Evolutionary conservation across 1,140 invertebrate species (phyloP).

Genomic region (Spodoptera litura): DNA sequence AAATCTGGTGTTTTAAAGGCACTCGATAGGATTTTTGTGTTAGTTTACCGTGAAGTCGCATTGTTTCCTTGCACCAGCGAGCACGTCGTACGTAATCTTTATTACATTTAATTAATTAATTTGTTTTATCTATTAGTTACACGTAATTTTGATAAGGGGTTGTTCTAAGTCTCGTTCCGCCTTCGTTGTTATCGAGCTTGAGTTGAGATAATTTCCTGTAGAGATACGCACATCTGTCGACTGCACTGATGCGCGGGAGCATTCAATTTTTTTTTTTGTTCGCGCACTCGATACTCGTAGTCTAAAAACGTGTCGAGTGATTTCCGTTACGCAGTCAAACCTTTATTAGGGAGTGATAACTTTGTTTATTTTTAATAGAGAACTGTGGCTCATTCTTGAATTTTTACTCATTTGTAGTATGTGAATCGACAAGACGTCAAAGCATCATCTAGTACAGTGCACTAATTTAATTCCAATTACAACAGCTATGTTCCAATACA

Average conservation of each 20-base stretch:
- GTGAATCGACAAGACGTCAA: neutral
- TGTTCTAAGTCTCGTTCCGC: neutral
- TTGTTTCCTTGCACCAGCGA: neutral
- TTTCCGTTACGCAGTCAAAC: slow-evolving; percentile 24
- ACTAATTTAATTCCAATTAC: slow-evolving; percentile 69
- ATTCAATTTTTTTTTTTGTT: slow-evolving; percentile 18
- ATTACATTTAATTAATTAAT: slow-evolving; percentile 44
- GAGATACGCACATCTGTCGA: slow-evolving; percentile 47
- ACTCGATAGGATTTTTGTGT: slow-evolving; percentile 20
- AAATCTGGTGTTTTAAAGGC: neutral
- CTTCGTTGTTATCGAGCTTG: slow-evolving; percentile 9
- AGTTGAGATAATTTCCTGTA: slow-evolving; percentile 41
- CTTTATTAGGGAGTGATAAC: neutral
- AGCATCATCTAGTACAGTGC: slow-evolving; percentile 3
- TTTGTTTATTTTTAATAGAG: slow-evolving; percentile 12
- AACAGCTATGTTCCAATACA: slow-evolving; percentile 48
- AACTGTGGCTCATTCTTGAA: neutral
- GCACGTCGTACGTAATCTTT: slow-evolving; percentile 8
- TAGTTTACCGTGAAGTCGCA: neutral
- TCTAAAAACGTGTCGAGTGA: slow-evolving; percentile 45
- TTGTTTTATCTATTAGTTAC: slow-evolving; percentile 33
- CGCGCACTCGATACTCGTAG: neutral
- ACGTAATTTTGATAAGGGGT: slow-evolving; percentile 35
- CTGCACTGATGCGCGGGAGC: slow-evolving; percentile 22
- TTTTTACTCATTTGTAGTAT: neutral